Percentiles rank a stretch among this genome's conserved stretches.
Evolutionary conservation across 2,888 invertebrate species (phyloP).

Genomic region (Eumacrocentrus americanus): DNA sequence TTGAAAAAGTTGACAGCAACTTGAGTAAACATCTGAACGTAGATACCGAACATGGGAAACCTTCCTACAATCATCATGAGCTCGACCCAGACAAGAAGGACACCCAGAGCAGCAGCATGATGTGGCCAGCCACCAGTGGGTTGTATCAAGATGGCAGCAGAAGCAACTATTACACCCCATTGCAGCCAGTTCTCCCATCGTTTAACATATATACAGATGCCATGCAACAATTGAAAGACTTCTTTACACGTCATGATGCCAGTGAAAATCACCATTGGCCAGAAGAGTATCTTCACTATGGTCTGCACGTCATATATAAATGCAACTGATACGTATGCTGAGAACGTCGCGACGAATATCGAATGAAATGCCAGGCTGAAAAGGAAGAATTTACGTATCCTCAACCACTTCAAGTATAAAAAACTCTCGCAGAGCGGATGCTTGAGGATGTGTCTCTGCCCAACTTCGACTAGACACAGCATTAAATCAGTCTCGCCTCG

Average conservation of each 20-base stretch:
- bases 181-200: constrained; percentile 89
- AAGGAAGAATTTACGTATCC: constrained; percentile 82
- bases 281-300: constrained; percentile 62
- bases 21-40: constrained; percentile 85
- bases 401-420: constrained; percentile 81
- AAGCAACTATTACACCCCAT: constrained; percentile 72
- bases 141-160: constrained; percentile 43
- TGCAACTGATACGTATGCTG: constrained; percentile 73
- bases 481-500: constrained; percentile 64
- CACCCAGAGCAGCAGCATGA: constrained; percentile 79
- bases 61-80: constrained; percentile 85
- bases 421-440: constrained; percentile 88
- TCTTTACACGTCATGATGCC: constrained; percentile 74
- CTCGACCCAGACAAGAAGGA: constrained; percentile 82
- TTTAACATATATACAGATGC: constrained; percentile 73
- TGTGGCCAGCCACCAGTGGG: constrained; percentile 72
- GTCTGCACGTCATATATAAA: constrained; percentile 60
- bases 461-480: constrained; percentile 74
- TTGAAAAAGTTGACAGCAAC: constrained; percentile 83
- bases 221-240: constrained; percentile 78
- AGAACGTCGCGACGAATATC: constrained; percentile 76
- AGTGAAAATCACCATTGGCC: constrained; percentile 68
- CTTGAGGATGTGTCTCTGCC: constrained; percentile 78
- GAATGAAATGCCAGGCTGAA: constrained; percentile 80
- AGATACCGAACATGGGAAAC: constrained; percentile 84